Conservation (phyloP, 2,888 invertebrate genomes). For the Odontomyia ornata region DNA sequence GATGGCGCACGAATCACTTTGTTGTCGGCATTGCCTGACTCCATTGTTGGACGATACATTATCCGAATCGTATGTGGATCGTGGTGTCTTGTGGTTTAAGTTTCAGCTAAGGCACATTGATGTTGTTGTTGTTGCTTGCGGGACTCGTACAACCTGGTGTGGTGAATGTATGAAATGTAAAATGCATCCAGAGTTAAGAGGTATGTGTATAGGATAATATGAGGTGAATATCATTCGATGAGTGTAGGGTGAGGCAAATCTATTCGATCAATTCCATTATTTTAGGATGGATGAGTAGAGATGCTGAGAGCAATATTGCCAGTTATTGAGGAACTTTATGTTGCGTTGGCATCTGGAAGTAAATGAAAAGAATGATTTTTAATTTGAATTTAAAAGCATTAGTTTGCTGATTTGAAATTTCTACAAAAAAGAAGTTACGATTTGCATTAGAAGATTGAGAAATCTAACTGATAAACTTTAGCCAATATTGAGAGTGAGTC, state of each 20-base stretch:
- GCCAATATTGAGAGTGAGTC: too few relatives aligned
- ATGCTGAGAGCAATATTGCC: too few relatives aligned
- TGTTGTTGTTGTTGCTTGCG: background rate
- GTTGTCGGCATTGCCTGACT: conserved; percentile 51
- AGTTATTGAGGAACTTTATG: conserved; percentile 28
- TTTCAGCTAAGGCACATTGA: conserved; percentile 45
- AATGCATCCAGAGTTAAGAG: background rate
- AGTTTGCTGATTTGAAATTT: too few relatives aligned
- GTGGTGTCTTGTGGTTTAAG: background rate
- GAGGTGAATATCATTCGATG: background rate
- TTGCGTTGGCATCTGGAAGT: conserved; percentile 2
- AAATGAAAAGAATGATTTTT: background rate
- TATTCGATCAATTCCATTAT: conserved; percentile 36
- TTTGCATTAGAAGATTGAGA: too few relatives aligned
- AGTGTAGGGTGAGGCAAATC: background rate
- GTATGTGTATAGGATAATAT: background rate
- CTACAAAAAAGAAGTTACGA: too few relatives aligned
- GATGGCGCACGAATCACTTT: conserved; percentile 80
- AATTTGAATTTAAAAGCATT: too few relatives aligned
- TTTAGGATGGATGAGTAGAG: too few relatives aligned
- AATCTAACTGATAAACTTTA: too few relatives aligned
- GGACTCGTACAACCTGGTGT: background rate
- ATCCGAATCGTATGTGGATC: background rate
- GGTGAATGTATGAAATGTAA: background rate
- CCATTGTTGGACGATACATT: conserved; percentile 12